Evolutionary conservation across 53 echinoderm and acorn worm genomes (phyloP).

Genomic region (Paracentrotus lividus): DNA sequence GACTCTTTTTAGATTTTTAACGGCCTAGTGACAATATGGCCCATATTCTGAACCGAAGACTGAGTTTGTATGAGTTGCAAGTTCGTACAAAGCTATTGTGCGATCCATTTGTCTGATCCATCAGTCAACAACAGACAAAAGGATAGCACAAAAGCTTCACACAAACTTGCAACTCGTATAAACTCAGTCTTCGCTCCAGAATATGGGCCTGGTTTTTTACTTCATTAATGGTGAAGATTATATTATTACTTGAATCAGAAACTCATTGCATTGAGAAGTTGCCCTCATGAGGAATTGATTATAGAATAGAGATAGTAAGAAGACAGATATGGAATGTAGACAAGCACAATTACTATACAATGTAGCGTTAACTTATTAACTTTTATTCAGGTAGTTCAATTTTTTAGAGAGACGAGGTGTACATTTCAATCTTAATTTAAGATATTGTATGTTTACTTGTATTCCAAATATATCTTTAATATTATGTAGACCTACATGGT

Average conservation of each 20-base stretch:
- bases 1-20: too few species aligned
- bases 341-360: slow-evolving; percentile 36
- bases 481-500: neutral
- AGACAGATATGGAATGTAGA: neutral
- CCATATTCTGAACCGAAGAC: too few species aligned
- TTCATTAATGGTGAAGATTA: neutral
- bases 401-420: slow-evolving; percentile 31
- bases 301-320: neutral
- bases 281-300: neutral
- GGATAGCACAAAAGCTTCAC: neutral
- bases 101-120: neutral
- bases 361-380: slow-evolving; percentile 52
- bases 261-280: neutral
- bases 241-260: neutral
- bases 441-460: slow-evolving; percentile 56
- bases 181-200: too few species aligned
- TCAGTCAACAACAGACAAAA: too few species aligned
- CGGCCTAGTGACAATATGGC: too few species aligned
- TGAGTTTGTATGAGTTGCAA: too few species aligned
- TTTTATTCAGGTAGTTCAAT: slow-evolving; percentile 47
- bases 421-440: slow-evolving; percentile 59
- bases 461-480: slow-evolving; percentile 49
- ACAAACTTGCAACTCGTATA: neutral
- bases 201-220: too few species aligned
- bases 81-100: too few species aligned